These are phyloP conservation scores for Platyrinchus mystaceus DNA, from an alignment of 2,797 vertebrate genomes.

Conservation along the genomic window DNA sequence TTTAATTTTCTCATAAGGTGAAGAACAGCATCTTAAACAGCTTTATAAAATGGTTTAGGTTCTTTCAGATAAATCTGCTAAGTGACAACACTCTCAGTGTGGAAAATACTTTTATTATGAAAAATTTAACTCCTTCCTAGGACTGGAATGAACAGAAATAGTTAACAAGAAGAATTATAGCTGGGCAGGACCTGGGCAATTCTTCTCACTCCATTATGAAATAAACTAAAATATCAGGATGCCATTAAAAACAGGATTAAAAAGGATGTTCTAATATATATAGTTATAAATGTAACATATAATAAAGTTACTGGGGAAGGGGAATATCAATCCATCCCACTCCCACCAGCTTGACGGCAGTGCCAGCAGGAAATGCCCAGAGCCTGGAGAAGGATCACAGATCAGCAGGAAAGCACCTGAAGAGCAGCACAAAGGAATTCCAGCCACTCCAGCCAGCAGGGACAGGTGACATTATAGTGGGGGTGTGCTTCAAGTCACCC, in stretches of 20 bases:
- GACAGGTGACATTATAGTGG: background rate
- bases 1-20: background rate
- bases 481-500: background rate
- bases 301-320: background rate
- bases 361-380: background rate
- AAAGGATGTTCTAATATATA: background rate
- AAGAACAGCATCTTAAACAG: background rate
- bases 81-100: background rate
- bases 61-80: background rate
- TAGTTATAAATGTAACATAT: background rate
- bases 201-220: background rate
- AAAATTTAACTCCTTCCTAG: background rate
- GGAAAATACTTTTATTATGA: background rate
- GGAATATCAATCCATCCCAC: background rate
- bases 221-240: background rate
- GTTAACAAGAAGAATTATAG: background rate
- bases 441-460: background rate
- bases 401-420: background rate
- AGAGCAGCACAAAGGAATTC: background rate
- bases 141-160: background rate
- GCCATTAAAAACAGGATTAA: background rate
- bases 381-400: background rate
- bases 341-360: background rate
- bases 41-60: constrained; percentile 2
- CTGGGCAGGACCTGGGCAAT: background rate